Conservation (phyloP, 1,140 invertebrate genomes). For the Drosophila jambulina region DNA sequence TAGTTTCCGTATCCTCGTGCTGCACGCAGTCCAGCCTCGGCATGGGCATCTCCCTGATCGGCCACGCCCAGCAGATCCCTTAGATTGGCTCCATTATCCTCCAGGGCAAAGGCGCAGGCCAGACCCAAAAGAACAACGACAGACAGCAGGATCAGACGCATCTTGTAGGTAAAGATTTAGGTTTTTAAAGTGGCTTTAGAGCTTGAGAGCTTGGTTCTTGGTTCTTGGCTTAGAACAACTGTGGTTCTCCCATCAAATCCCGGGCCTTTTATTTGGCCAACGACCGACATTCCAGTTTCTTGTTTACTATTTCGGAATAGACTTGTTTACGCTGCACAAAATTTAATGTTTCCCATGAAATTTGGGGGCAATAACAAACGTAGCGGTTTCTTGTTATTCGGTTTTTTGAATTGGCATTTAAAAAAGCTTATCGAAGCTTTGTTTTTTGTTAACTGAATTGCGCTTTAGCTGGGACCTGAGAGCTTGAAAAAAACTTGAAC, state of each 20-base stretch:
- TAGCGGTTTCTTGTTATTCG: slow-evolving; percentile 1
- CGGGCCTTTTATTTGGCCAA: slow-evolving; percentile 43
- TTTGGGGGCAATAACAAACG: slow-evolving; percentile 7
- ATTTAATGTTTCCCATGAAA: slow-evolving; percentile 24
- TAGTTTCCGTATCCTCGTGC: slow-evolving; percentile 13
- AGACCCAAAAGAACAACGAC: slow-evolving; percentile 39
- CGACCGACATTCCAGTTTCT: slow-evolving; percentile 21
- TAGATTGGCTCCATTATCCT: slow-evolving; percentile 5
- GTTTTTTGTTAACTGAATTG: slow-evolving; percentile 13
- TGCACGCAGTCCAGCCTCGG: slow-evolving; percentile 38
- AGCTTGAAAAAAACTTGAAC: slow-evolving; percentile 21
- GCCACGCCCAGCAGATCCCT: slow-evolving; percentile 42
- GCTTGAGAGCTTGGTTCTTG: slow-evolving; percentile 3
- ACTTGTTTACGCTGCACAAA: slow-evolving; percentile 7
- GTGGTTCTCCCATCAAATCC: not conserved
- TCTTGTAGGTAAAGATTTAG: slow-evolving; percentile 11
- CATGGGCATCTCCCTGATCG: slow-evolving; percentile 52
- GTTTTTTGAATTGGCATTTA: slow-evolving; percentile 4
- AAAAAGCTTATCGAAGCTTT: slow-evolving; percentile 23
- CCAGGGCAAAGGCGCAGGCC: slow-evolving; percentile 27
- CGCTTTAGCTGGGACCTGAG: not conserved
- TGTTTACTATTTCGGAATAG: slow-evolving; percentile 12
- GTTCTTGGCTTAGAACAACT: slow-evolving; percentile 28
- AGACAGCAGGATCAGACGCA: slow-evolving; percentile 47
- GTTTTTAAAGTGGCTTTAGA: not conserved